Conservation (phyloP, 2,797 vertebrate genomes). For the Hoplostethus mediterraneus region DNA sequence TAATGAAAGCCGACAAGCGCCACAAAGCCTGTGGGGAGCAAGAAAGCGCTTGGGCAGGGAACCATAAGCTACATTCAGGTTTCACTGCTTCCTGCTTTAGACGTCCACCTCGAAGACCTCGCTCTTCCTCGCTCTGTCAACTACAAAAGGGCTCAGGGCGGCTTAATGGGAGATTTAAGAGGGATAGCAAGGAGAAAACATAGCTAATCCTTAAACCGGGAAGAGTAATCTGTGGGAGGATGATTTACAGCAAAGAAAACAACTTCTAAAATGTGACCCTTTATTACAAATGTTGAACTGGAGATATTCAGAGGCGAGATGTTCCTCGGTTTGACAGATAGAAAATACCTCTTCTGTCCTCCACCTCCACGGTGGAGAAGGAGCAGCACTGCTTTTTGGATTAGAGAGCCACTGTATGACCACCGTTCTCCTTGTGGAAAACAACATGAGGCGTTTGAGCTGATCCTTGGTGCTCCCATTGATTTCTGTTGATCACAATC, state of each 20-base stretch:
- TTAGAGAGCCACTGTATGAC: slow-evolving; percentile 41
- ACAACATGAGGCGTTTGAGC: slow-evolving; percentile 52
- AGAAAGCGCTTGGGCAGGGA: slow-evolving; percentile 60
- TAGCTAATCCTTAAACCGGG: slow-evolving; percentile 85
- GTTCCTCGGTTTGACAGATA: slow-evolving; percentile 32
- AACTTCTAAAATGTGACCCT: slow-evolving; percentile 66
- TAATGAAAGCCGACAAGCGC: slow-evolving; percentile 80
- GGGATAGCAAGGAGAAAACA: slow-evolving; percentile 83
- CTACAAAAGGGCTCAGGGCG: slow-evolving; percentile 82
- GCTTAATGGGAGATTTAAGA: slow-evolving; percentile 83
- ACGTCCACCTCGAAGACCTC: slow-evolving; percentile 82
- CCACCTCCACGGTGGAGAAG: slow-evolving; percentile 20
- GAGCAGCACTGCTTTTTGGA: slow-evolving; percentile 44
- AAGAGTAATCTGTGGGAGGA: slow-evolving; percentile 80
- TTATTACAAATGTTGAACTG: slow-evolving; percentile 52
- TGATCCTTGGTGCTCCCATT: slow-evolving; percentile 76
- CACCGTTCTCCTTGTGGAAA: slow-evolving; percentile 36
- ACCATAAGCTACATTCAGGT: slow-evolving; percentile 68
- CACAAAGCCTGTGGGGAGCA: slow-evolving; percentile 71
- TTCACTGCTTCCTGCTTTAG: slow-evolving; percentile 68
- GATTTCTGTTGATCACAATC: slow-evolving; percentile 86
- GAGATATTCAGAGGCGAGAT: slow-evolving; percentile 57
- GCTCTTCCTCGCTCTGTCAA: slow-evolving; percentile 73
- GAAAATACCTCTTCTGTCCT: slow-evolving; percentile 26
- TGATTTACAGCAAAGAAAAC: slow-evolving; percentile 77